Conservation (phyloP, 2,888 invertebrate genomes). For the Allophyes oxyacanthae region DNA sequence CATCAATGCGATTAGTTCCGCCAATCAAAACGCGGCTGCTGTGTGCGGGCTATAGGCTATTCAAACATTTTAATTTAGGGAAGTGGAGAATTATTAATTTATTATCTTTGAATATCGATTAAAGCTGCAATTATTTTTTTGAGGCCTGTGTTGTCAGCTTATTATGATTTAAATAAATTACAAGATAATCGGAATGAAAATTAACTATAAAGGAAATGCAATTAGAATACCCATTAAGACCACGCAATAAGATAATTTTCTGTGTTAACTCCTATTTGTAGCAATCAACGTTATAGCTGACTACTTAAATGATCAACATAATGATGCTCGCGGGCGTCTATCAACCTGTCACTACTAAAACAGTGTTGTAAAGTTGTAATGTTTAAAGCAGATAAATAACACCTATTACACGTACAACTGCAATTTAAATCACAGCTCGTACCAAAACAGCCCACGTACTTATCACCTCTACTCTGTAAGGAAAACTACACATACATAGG, state of each 20-base stretch:
- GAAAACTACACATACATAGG: conserved; percentile 21
- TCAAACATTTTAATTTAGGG: conserved; percentile 1
- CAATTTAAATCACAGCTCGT: conserved; percentile 15
- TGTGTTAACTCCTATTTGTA: too few relatives aligned
- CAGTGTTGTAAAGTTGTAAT: conserved; percentile 10
- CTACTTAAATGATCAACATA: conserved; percentile 3
- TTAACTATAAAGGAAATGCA: too few relatives aligned
- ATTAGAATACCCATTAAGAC: too few relatives aligned
- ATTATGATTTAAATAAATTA: too few relatives aligned
- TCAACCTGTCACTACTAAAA: conserved; percentile 34
- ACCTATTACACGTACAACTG: conserved; percentile 18
- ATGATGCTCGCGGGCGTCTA: conserved; percentile 12
- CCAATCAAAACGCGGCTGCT: conserved; percentile 7
- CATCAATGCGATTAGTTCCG: conserved; percentile 11
- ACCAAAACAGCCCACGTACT: conserved; percentile 17
- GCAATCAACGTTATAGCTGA: too few relatives aligned
- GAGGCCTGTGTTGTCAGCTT: not conserved
- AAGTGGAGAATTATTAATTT: not conserved
- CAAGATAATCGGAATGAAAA: too few relatives aligned
- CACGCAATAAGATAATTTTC: too few relatives aligned
- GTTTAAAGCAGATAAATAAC: conserved; percentile 34
- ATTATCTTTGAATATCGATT: not conserved
- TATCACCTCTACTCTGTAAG: conserved; percentile 15
- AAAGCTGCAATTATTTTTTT: not conserved
- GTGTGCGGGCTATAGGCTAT: not conserved